Conservation (phyloP, 2,113 vertebrate genomes). For the Cichladusa arquata region DNA sequence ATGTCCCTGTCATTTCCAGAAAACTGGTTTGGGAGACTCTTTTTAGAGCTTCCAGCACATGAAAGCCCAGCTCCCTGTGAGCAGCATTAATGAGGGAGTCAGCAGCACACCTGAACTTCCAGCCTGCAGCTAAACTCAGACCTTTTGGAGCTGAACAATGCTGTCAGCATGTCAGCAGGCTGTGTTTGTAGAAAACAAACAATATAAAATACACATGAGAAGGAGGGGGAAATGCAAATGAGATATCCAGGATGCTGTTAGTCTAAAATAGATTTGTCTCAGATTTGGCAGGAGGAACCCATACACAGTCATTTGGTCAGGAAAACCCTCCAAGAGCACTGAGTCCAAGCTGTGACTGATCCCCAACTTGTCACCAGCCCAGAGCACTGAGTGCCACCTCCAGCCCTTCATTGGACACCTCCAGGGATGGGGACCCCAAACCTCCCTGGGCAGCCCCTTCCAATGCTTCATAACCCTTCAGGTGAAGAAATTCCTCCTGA, state of each 20-base stretch:
- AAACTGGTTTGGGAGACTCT: not conserved
- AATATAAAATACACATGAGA: not conserved
- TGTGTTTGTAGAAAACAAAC: not conserved
- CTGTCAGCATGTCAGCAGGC: not conserved
- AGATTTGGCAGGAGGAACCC: not conserved
- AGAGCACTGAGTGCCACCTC: not conserved
- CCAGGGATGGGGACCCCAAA: not conserved
- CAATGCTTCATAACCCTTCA: not conserved
- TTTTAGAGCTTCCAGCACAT: not conserved
- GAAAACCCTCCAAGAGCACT: rapidly evolving
- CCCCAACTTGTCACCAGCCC: not conserved
- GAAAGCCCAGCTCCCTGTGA: not conserved
- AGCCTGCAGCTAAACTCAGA: not conserved
- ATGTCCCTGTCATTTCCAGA: not conserved
- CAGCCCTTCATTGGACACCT: not conserved
- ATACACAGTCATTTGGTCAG: not conserved
- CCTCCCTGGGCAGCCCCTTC: not conserved
- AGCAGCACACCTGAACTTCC: not conserved
- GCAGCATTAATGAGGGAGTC: not conserved
- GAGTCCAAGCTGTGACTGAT: rapidly evolving
- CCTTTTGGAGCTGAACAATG: rapidly evolving
- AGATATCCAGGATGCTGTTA: not conserved
- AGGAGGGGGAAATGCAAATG: not conserved
- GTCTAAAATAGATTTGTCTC: not conserved
- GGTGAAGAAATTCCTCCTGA: not conserved